These are phyloP conservation scores for Xestoiulus laeticollis DNA, from an alignment of 2,888 invertebrate species.

Conservation along the genomic window DNA sequence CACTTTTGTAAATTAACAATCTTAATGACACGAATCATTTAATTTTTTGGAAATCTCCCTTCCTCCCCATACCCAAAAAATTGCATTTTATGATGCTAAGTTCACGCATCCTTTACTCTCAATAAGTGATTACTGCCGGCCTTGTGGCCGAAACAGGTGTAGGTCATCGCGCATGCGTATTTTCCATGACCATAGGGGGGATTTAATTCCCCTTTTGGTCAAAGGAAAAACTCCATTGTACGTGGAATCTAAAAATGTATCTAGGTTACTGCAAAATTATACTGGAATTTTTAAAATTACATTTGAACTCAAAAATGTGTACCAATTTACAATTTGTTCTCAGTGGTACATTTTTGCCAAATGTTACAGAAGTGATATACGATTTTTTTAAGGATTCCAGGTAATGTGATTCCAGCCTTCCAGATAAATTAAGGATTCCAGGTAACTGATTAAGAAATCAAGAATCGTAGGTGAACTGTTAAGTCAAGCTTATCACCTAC, in stretches of 20 bases:
- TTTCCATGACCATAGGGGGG: background rate
- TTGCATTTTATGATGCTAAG: background rate
- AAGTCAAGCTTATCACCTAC: no score
- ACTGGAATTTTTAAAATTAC: background rate
- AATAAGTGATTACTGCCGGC: background rate
- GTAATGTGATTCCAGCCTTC: no score
- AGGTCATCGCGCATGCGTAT: background rate
- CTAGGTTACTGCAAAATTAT: background rate
- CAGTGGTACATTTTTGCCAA: no score
- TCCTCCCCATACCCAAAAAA: no score
- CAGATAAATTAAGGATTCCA: no score
- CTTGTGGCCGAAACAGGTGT: conserved; percentile 12
- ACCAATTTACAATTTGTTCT: no score
- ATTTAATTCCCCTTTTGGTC: background rate
- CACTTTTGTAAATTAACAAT: background rate
- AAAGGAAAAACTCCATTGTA: background rate
- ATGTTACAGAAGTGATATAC: no score
- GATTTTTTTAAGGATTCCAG: no score
- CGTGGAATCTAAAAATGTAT: background rate
- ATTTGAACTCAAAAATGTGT: no score
- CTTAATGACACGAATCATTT: background rate
- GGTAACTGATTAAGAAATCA: no score
- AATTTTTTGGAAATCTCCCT: background rate
- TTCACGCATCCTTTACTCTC: conserved; percentile 32
- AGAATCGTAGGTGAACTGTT: no score